phyloP scores from a whole-genome alignment of 2,888 invertebrate genomes.

The Abrostola tripartita region DNA sequence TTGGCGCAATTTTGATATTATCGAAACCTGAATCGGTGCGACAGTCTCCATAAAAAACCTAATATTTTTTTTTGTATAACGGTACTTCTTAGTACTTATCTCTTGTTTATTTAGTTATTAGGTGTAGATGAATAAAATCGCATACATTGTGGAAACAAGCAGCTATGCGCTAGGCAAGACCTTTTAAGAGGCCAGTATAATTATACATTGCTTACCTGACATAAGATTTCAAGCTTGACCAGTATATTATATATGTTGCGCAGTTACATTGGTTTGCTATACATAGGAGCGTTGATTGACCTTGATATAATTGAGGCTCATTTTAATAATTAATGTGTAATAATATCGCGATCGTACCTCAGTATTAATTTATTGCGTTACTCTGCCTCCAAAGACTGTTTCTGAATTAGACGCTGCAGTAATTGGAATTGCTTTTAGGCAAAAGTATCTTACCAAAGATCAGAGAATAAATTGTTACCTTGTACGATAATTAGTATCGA shows the following conservation, averaged over 20 bases:
- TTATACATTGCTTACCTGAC: constrained; percentile 42
- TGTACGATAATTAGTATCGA: constrained; percentile 2
- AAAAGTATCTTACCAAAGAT: constrained; percentile 26
- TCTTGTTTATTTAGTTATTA: constrained; percentile 62
- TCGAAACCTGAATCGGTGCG: constrained; percentile 16
- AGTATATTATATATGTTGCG: constrained; percentile 36
- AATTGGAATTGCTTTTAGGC: constrained; percentile 6
- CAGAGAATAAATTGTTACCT: constrained; percentile 3
- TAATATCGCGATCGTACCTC: constrained; percentile 59
- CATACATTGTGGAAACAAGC: constrained; percentile 42
- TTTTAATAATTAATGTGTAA: constrained; percentile 45
- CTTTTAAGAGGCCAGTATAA: constrained; percentile 56
- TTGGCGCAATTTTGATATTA: constrained; percentile 51
- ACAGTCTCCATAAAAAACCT: constrained; percentile 57
- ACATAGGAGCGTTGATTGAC: constrained; percentile 36
- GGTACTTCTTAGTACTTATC: constrained; percentile 64
- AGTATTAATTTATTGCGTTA: constrained; percentile 64
- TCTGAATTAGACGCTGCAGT: constrained; percentile 31
- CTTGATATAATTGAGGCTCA: constrained; percentile 61
- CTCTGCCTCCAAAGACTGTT: constrained; percentile 45
- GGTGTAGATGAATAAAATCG: constrained; percentile 50
- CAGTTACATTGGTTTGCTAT: constrained; percentile 34
- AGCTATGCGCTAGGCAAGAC: constrained; percentile 32
- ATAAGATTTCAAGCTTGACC: constrained; percentile 33
- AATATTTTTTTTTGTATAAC: constrained; percentile 54